These are phyloP conservation scores for Scelioninae gen. 1 DNA, from an alignment of 2,888 invertebrate species.

Conservation along the genomic window DNA sequence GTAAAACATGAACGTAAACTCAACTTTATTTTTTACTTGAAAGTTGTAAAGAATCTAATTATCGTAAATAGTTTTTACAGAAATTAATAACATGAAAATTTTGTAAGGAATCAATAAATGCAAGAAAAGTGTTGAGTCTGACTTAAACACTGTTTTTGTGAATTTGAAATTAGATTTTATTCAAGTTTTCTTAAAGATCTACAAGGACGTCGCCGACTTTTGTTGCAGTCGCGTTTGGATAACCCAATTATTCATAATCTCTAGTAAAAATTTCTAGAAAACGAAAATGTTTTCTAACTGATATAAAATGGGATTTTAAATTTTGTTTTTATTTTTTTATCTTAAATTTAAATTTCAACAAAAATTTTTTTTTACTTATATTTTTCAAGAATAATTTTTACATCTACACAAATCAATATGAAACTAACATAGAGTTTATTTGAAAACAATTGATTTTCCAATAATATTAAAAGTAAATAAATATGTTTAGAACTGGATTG, in stretches of 20 bases:
- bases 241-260: slow-evolving; percentile 54
- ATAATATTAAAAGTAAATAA: no score
- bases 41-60: no score
- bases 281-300: slow-evolving; percentile 15
- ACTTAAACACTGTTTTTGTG: slow-evolving; percentile 13
- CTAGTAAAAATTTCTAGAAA: no score
- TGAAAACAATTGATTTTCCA: no score
- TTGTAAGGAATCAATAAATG: slow-evolving; percentile 20
- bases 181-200: slow-evolving; percentile 18
- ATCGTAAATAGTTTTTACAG: neutral
- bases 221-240: slow-evolving; percentile 16
- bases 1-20: no score
- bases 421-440: no score
- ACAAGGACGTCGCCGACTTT: neutral
- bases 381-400: no score
- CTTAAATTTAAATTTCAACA: neutral
- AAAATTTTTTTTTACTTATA: neutral
- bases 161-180: slow-evolving; percentile 12
- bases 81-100: slow-evolving; percentile 2
- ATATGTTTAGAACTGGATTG: no score
- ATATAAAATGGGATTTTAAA: neutral
- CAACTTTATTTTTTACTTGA: no score
- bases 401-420: no score
- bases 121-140: slow-evolving; percentile 20
- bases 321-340: neutral